Evolutionary conservation across 2,113 vertebrate genomes (phyloP).

Genomic region (Microtus richardsoni): DNA sequence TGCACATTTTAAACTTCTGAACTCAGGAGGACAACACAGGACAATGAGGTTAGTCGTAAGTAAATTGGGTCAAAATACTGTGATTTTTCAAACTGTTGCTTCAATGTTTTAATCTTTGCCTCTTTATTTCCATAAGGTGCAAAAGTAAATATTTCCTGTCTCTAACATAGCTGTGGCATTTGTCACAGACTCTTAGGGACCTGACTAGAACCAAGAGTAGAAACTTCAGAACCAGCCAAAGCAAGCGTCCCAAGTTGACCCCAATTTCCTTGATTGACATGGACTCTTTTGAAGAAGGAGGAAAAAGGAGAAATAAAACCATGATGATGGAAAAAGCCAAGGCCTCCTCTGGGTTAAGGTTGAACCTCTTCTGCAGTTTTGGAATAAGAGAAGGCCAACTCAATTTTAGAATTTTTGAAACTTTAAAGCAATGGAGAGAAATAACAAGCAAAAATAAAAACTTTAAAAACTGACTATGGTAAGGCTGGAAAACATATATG

Average conservation of each 20-base stretch:
- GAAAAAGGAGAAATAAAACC: neutral
- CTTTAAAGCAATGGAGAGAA: conserved; percentile 39
- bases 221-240: neutral
- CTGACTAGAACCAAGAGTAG: neutral
- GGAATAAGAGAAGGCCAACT: neutral
- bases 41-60: neutral
- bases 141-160: neutral
- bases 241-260: neutral
- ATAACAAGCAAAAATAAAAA: neutral
- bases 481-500: neutral
- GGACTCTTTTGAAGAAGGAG: neutral
- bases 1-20: neutral
- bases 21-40: neutral
- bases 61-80: conserved; percentile 32
- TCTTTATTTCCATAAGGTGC: neutral
- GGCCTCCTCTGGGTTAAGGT: neutral
- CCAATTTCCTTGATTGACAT: neutral
- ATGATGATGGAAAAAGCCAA: neutral
- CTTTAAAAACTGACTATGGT: neutral
- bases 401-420: conserved; percentile 53
- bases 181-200: neutral
- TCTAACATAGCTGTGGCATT: neutral
- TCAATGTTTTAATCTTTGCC: conserved; percentile 13
- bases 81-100: neutral
- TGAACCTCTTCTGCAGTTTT: neutral